Evolutionary conservation across 2,113 vertebrate genomes (phyloP).

Genomic region (Plectropomus leopardus): DNA sequence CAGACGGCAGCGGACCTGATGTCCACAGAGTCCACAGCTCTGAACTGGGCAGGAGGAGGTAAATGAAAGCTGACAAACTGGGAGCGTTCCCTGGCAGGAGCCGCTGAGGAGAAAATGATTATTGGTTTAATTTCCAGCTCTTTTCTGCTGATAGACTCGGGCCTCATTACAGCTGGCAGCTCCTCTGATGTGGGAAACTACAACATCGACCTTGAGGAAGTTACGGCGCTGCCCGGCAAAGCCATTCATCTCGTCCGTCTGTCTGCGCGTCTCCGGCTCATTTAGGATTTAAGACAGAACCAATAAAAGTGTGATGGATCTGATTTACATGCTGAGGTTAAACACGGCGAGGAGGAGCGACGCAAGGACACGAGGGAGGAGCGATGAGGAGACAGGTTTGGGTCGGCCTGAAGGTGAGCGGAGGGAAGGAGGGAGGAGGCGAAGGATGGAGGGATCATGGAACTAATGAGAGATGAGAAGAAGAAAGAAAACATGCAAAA

Average conservation of each 20-base stretch:
- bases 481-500: neutral
- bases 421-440: neutral
- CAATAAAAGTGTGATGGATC: conserved; percentile 45
- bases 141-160: conserved; percentile 8
- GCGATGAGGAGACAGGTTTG: neutral
- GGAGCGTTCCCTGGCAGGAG: conserved; percentile 6
- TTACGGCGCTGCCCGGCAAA: neutral
- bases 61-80: conserved; percentile 22
- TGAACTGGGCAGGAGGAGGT: neutral
- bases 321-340: conserved; percentile 46
- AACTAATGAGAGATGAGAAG: neutral
- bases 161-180: conserved; percentile 32
- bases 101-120: conserved; percentile 2
- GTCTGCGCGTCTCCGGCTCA: conserved; percentile 3
- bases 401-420: neutral
- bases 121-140: conserved; percentile 28
- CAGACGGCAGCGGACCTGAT: no score
- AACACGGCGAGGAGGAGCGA: neutral
- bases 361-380: conserved; percentile 4
- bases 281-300: conserved; percentile 53
- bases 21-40: no score
- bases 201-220: conserved; percentile 46
- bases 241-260: conserved; percentile 12
- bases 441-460: no score
- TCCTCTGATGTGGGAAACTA: conserved; percentile 40